Evolutionary conservation across 2,797 vertebrate species (phyloP).

Genomic region (Urophycis tenuis): DNA sequence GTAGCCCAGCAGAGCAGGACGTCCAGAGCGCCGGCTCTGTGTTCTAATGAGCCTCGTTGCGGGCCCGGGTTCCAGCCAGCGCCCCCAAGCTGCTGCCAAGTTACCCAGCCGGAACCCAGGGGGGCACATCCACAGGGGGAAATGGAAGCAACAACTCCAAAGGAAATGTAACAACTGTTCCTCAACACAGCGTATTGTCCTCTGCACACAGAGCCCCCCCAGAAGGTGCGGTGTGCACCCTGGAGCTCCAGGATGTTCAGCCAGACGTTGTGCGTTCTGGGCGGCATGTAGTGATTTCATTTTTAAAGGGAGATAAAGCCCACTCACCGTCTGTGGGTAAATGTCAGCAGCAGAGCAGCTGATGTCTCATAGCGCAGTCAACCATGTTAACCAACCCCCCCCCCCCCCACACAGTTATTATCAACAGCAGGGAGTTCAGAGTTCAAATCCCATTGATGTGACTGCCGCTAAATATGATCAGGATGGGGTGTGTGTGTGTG

Average conservation of each 20-base stretch:
- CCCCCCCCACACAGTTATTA: background rate
- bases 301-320: constrained; percentile 47
- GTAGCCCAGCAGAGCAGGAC: constrained; percentile 39
- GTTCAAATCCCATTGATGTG: background rate
- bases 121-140: constrained; percentile 56
- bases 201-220: background rate
- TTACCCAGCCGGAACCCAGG: constrained; percentile 39
- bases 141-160: background rate
- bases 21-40: constrained; percentile 50
- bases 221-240: background rate
- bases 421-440: too few species aligned
- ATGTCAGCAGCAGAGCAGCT: constrained; percentile 42
- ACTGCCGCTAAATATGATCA: too few species aligned
- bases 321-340: constrained; percentile 54
- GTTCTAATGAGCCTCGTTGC: constrained; percentile 63
- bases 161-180: background rate
- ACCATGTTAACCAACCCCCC: constrained; percentile 11
- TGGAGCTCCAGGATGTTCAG: constrained; percentile 20
- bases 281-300: constrained; percentile 44
- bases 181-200: background rate
- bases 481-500: too few species aligned
- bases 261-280: constrained; percentile 21
- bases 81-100: constrained; percentile 48
- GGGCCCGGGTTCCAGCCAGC: constrained; percentile 57
- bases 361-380: constrained; percentile 31